These are phyloP conservation scores for Drosophila tsacasi DNA, from an alignment of 1,140 invertebrate genomes.

Conservation along the genomic window DNA sequence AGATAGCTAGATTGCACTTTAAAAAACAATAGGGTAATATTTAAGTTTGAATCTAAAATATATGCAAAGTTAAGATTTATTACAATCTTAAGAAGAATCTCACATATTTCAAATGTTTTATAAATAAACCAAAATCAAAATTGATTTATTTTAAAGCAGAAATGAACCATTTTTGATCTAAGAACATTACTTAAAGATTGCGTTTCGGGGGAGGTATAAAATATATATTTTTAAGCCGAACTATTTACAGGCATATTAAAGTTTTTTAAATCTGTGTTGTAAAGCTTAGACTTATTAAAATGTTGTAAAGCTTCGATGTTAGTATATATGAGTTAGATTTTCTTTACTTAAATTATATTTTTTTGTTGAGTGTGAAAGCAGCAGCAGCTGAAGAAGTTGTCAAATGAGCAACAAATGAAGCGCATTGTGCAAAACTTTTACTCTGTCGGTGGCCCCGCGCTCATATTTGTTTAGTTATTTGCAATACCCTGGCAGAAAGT, in stretches of 20 bases:
- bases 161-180: no score
- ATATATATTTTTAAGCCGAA: neutral
- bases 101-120: neutral
- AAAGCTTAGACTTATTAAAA: no score
- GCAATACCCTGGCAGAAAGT: slow-evolving; percentile 20
- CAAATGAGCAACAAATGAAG: slow-evolving; percentile 75
- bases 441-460: slow-evolving; percentile 47
- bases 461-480: slow-evolving; percentile 52
- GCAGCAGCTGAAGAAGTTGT: slow-evolving; percentile 61
- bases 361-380: slow-evolving; percentile 18
- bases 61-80: no score
- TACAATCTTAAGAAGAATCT: neutral
- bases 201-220: neutral
- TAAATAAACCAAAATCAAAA: neutral
- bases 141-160: neutral
- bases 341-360: rapidly evolving
- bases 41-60: neutral
- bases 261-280: no score
- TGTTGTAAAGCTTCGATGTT: neutral
- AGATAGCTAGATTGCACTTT: slow-evolving; percentile 8
- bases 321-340: neutral
- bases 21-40: neutral
- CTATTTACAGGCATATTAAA: no score
- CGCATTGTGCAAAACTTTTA: slow-evolving; percentile 81
- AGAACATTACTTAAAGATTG: no score